These are phyloP conservation scores for Tenualosa thibaudeaui DNA, from an alignment of 2,797 vertebrate species.

Conservation along the genomic window DNA sequence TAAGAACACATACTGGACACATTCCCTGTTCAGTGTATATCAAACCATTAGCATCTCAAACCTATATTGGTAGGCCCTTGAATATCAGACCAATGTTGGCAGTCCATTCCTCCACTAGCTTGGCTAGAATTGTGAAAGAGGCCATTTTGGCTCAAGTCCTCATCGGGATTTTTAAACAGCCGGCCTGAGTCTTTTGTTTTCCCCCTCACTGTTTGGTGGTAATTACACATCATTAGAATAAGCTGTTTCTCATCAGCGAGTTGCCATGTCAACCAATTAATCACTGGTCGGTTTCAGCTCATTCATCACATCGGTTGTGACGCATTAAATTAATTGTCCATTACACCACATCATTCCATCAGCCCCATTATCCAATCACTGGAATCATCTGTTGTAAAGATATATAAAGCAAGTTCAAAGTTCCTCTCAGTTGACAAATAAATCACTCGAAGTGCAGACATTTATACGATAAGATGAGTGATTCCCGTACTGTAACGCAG, in stretches of 20 bases:
- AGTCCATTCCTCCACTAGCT: not conserved
- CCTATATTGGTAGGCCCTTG: not conserved
- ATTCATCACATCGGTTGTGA: not conserved
- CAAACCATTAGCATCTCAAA: not conserved
- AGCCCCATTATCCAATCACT: not conserved
- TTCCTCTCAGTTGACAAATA: not conserved
- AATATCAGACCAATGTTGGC: no score
- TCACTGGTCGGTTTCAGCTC: not conserved
- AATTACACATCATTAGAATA: slow-evolving; percentile 24
- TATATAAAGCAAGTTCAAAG: not conserved
- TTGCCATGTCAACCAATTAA: slow-evolving; percentile 24
- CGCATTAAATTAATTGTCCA: slow-evolving; percentile 14
- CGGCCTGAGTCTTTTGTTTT: not conserved
- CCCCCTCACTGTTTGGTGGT: slow-evolving; percentile 2
- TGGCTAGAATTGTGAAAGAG: not conserved
- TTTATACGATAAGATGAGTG: not conserved
- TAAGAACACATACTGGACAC: no score
- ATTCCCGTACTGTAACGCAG: not conserved
- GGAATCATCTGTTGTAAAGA: not conserved
- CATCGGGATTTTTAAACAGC: not conserved
- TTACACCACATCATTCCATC: slow-evolving; percentile 9
- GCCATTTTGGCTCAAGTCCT: slow-evolving; percentile 1
- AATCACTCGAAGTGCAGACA: not conserved
- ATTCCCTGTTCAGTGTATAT: no score
- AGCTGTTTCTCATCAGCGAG: slow-evolving; percentile 2